Base-by-base conservation (phyloP, 2,888 invertebrate genomes). In the Apodemia zela region DNA sequence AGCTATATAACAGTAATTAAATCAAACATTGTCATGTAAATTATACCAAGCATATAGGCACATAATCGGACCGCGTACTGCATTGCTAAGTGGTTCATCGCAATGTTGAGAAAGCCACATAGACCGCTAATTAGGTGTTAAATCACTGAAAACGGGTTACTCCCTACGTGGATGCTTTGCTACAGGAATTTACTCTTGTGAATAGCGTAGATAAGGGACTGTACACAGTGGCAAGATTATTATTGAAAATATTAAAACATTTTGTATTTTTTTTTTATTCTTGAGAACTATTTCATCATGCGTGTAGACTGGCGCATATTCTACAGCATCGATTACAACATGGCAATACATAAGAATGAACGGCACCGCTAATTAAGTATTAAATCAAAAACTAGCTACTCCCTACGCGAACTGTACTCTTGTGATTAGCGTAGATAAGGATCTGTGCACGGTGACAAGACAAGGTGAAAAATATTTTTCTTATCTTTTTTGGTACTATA, bases 91-190 rank as follows among this genome's bases (percentile, higher is more conserved):
- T 54, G 54, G 54, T 54, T 54, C 69, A 71, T 67, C 68, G 67
- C 75, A 76, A 75, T 72, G 71, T 59, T 64, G 62, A 66, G 66
- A 65, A 63, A 67, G 72, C 71, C 79, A 72, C 77, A 68, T 75
- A 73, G 67, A 74, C 87, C 89, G 74, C 87, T 89, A 89, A 89
- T 89, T 85, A 88, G 79, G 84, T 84, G 87, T 86, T 89, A 89
- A 89, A 89, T 89, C 89, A 89, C 89, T 79, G 74, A 74, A 75
- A 85, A 82, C 84, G 84, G 81, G 81, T 81, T 70, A 75, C 76
- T 68, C 76, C 45, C 76, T 71, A 71, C 74, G 72, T 68, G 74
- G 73, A 67, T 70, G 77, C 78, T 75, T 74, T 86, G 83, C 84
- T 82, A 79, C 82, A 70, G 81, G 84, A 86, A 89, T 89, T 87